Base-by-base conservation (phyloP, 2,888 invertebrate genomes). In the Xylota sylvarum region DNA sequence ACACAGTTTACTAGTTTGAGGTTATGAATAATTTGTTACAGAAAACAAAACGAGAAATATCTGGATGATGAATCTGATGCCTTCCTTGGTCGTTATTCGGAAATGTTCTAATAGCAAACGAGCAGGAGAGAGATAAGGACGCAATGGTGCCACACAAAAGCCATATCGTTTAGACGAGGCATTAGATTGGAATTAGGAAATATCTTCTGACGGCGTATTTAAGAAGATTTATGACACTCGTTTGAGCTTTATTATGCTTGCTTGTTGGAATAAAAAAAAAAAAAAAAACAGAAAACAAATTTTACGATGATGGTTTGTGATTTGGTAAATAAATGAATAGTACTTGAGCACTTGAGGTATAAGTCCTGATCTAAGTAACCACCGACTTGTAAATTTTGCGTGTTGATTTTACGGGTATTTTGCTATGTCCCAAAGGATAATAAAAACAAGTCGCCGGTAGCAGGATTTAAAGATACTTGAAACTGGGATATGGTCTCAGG, bases 11-110 rank as follows among this genome's bases (percentile, higher is more conserved):
- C 58, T 58, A 58, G 48, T 76, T 76, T 76, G 64, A 76, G 62
- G 69, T 76, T 69, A 76, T 76, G 69, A 76, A 76, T 76, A 82
- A 82, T 82, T 82, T 76, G 76, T 48, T 35, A 14, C 10, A 32
- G 35, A 64, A 40, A 52, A 46, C 5, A 40, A 55, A 67, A 35
- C 30, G 32, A 35, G 43, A n/a, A 32, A 70, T 17, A 80, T 80
- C 65, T 35, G 3, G 19, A 32, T 73, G 73, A 74, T 74, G 67
- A 52, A 74, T 81, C 37, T 52, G 37, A 19, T 40, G 52, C 2
- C 1, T 37, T 19, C 9, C 30, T 17, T 37, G 46, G 27, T n/a
- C 52, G 62, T 48, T 60, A 58, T 70, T 46, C 5, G 32, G 10
- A 58, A 48, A 27, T 67, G 35, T 14, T 19, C 58, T 27, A 14